Conservation (phyloP, 2,797 vertebrate species). For the Mus minutoides region DNA sequence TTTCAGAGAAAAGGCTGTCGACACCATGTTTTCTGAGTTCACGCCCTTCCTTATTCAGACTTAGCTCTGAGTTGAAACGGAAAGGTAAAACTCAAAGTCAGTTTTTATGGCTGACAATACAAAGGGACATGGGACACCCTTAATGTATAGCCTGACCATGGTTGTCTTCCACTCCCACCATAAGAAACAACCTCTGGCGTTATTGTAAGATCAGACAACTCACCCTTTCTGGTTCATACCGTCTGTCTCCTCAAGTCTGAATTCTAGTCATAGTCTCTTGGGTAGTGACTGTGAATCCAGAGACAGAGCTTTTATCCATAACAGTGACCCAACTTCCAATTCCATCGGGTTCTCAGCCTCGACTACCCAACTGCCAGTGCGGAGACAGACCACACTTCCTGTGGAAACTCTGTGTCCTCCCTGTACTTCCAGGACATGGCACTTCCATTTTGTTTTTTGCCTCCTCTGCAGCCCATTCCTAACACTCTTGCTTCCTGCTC, state of each 20-base stretch:
- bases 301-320: neutral
- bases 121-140: neutral
- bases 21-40: neutral
- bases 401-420: neutral
- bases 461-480: neutral
- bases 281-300: neutral
- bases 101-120: neutral
- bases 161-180: neutral
- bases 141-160: neutral
- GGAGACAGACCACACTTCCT: neutral
- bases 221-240: neutral
- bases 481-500: neutral
- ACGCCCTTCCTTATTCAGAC: neutral
- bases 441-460: neutral
- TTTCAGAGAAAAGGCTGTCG: neutral
- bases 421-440: neutral
- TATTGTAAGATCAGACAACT: neutral
- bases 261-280: neutral
- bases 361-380: neutral
- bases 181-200: neutral
- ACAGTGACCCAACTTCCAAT: neutral
- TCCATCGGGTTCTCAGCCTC: neutral
- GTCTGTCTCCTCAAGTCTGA: neutral
- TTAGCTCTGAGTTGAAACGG: neutral
- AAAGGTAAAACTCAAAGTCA: constrained; percentile 2